A percentile compares a stretch with the other conserved stretches of the same genome.
Evolutionary conservation across 2,888 invertebrate genomes (phyloP).

Genomic region (Tachina grossa): DNA sequence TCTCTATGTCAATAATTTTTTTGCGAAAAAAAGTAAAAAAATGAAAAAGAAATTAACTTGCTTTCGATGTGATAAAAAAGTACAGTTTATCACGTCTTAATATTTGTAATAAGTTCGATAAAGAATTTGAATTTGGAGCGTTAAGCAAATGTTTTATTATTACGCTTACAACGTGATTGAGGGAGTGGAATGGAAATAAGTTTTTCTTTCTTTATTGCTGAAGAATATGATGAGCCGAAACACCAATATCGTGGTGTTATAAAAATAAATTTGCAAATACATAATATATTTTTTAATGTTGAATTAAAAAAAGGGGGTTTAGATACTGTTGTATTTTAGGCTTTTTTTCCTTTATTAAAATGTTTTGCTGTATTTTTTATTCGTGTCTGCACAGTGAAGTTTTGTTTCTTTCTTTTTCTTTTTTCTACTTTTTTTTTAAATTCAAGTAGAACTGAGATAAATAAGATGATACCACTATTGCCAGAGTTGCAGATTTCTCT

Average conservation of each 20-base stretch:
- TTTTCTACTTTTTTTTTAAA: too few relatives aligned
- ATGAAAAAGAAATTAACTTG: constrained; percentile 47
- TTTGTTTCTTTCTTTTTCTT: too few relatives aligned
- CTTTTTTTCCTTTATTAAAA: background rate
- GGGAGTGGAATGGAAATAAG: constrained; percentile 8
- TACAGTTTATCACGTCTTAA: constrained; percentile 66
- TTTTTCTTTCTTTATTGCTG: background rate
- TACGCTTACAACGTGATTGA: background rate
- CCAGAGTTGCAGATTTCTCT: too few relatives aligned
- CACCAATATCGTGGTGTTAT: constrained; percentile 9
- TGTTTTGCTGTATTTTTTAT: too few relatives aligned
- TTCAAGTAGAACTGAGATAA: too few relatives aligned
- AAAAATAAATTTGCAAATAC: constrained; percentile 12
- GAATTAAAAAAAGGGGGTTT: background rate
- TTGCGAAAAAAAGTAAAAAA: constrained; percentile 30
- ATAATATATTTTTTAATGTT: background rate
- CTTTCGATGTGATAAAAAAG: constrained; percentile 55
- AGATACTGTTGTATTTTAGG: background rate
- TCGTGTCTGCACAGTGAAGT: too few relatives aligned
- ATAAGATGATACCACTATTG: too few relatives aligned
- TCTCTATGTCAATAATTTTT: constrained; percentile 37
- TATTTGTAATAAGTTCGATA: constrained; percentile 53
- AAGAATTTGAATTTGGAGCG: constrained; percentile 40
- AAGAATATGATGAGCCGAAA: constrained; percentile 14
- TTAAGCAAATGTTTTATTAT: constrained; percentile 26